Conservation (phyloP, 35 echinoderm and acorn worm genomes). For the Antedon bifida region DNA sequence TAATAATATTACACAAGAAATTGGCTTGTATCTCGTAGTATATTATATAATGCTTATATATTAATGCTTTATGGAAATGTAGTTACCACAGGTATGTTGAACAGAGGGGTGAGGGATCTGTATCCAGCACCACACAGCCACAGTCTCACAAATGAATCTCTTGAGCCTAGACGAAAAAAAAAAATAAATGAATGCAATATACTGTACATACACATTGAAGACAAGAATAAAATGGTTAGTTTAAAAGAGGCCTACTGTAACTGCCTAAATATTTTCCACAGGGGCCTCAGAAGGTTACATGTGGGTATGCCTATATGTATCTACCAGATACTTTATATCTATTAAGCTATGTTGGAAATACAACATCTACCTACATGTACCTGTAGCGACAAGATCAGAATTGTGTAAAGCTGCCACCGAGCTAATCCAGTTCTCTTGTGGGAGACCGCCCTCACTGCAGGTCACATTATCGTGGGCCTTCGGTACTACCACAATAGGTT, state of each 20-base stretch:
- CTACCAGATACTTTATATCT: too few relatives aligned
- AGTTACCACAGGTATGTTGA: constrained; percentile 74
- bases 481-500: constrained; percentile 39
- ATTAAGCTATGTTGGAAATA: too few relatives aligned
- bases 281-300: too few relatives aligned
- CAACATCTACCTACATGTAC: constrained; percentile 19
- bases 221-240: too few relatives aligned
- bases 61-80: background rate
- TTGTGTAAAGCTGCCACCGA: constrained; percentile 62
- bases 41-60: too few relatives aligned
- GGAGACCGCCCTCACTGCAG: background rate
- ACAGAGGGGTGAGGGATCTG: constrained; percentile 43
- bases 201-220: too few relatives aligned
- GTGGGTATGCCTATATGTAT: too few relatives aligned
- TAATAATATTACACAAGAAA: too few relatives aligned
- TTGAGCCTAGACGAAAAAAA: constrained; percentile 73
- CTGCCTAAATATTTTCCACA: too few relatives aligned
- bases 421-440: constrained; percentile 82
- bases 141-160: constrained; percentile 65
- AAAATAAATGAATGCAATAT: background rate
- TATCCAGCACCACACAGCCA: constrained; percentile 63
- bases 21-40: too few relatives aligned
- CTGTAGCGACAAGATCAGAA: constrained; percentile 75
- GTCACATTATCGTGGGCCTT: constrained; percentile 46
- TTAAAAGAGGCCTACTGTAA: too few relatives aligned